These are phyloP conservation scores for Alligator sinensis DNA, from an alignment of 2,113 vertebrate species.

Conservation along the genomic window DNA sequence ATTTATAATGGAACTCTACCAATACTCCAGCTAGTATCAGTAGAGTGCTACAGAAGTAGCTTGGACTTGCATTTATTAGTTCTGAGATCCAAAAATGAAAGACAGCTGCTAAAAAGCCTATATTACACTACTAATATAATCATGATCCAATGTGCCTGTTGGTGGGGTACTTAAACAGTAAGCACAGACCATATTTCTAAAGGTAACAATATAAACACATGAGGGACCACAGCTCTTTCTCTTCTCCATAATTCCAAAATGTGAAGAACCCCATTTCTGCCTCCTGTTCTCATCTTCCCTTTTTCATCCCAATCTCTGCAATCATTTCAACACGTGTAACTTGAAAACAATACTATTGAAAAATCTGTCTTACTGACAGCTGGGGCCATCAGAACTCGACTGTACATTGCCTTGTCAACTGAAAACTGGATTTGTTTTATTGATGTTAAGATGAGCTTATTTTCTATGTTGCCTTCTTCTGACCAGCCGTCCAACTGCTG, in stretches of 20 bases:
- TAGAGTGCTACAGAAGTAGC: neutral
- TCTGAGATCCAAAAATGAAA: neutral
- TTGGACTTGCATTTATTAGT: too few relatives aligned
- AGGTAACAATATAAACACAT: neutral
- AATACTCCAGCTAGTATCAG: neutral
- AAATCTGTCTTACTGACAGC: neutral
- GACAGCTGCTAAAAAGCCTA: neutral
- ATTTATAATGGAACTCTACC: neutral
- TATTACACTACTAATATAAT: neutral
- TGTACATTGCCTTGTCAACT: neutral
- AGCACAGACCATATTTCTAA: neutral
- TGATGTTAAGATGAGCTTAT: neutral
- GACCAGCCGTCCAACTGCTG: neutral
- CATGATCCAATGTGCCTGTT: neutral
- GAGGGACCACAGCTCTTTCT: neutral
- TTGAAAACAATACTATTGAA: neutral
- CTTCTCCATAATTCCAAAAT: neutral
- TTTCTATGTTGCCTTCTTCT: neutral
- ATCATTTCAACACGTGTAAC: neutral
- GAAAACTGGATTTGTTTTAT: neutral
- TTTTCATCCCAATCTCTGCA: neutral
- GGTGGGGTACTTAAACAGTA: neutral
- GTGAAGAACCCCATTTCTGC: neutral
- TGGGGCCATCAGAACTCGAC: neutral
- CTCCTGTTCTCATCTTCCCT: neutral